Base-by-base conservation (phyloP, 2,113 vertebrate species). In the Verasper variegatus region DNA sequence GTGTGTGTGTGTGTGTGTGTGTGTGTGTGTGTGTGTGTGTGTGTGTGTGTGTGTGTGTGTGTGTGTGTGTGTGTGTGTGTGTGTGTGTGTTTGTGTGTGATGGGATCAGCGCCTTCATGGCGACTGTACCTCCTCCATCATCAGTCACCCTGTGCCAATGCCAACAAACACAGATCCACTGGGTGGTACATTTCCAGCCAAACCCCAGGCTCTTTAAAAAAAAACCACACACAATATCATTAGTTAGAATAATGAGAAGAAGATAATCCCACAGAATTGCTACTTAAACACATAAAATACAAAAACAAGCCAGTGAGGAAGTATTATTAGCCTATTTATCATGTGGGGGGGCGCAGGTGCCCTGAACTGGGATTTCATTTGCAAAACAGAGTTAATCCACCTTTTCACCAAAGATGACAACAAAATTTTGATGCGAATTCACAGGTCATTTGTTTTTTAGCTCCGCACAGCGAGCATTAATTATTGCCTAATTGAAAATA, bases 81-180 rank as follows among this genome's bases (percentile, higher is more conserved):
- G n/a, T n/a, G n/a, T n/a, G n/a, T n/a, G n/a, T 62, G 60, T 18
- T 24, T 18, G 57, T 31, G 69, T 51, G 18, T 4, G 71, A 58
- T 45, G 65, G 74, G 76, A 83, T 81, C 80, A 81, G 73, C 8
- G 68, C 49, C 51, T 80, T 65, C 67, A 35, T 73, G 74, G 66
- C 55, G 57, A 73, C 40, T 83, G n/a, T 45, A 58, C 47, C 31
- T 68, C 74, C 74, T 68, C 74, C 74, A 62, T 57, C 65, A 85
- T 82, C 78, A 86, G 63, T 84, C 83, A 84, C 26, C 58, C 52
- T 26, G 63, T 37, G 57, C 59, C 68, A 65, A 74, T 80, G 78
- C 65, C 61, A 68, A 54, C 18, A 62, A 73, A 49, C 37, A 40
- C 61, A 79, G 56, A 73, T 49, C 31, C 59, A 2, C 71, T 74